Base-by-base conservation (phyloP, 1,140 invertebrate species). In the Orussus abietinus region DNA sequence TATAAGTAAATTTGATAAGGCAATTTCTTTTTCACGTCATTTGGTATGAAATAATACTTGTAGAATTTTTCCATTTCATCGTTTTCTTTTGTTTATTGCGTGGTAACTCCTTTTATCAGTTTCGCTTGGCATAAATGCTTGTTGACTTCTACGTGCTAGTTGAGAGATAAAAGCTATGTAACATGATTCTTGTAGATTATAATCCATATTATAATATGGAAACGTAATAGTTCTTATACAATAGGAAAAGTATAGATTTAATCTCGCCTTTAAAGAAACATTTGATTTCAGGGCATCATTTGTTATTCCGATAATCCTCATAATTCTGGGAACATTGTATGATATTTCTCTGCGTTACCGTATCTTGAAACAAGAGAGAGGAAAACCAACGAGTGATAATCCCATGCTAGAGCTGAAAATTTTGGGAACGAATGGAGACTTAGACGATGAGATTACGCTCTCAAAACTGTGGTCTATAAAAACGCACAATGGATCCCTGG, bases 271-370 rank as follows among this genome's bases (percentile, higher is more conserved):
- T 12, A 10, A 1, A 1, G 10, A n/a, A 9, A 12, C 12, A 10
- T 46, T 20, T 41, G n/a, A 21, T 54, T 55, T 18, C 42, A 64
- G 62, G 39, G 40, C 45, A 2, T 12, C 42, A 0, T 51, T 54
- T n/a, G 14, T 22, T 20, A 1, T 60, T 10, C 42, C 46, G 9
- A 29, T 45, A 13, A 17, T 53, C 17, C 41, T 57, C 10, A 51
- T 55, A 7, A 15, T 56, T 29, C 31, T 59, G 6, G 60, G 58
- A 19, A 63, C 62, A 11, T 12, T 38, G 9, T 63, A 63, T 22
- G 62, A 65, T 38, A 40, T 61, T 45, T 19, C 52, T n/a, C 42
- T 65, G 19, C 35, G 62, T 12, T 61, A 59, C 25, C 49, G 43
- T 48, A 32, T 55, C 40, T 40, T 64, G 18, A 37, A 20, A 6